A percentile compares a stretch with the other conserved stretches of the same genome.
Conservation (phyloP, 2,888 invertebrate genomes). For the Chymomyza amoena region DNA sequence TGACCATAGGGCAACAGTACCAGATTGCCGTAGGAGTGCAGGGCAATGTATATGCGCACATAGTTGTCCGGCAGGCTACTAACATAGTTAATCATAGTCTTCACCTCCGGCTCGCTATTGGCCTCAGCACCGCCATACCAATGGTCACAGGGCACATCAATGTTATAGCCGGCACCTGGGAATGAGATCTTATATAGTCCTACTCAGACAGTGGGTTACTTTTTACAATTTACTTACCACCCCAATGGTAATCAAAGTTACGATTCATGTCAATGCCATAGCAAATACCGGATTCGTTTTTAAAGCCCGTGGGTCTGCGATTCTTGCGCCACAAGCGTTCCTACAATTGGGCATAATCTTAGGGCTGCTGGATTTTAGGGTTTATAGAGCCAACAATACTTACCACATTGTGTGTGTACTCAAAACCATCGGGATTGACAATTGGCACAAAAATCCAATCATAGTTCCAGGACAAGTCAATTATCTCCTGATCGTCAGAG, state of each 20-base stretch:
- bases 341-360: background rate
- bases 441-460: slow-evolving; percentile 50
- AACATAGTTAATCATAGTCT: slow-evolving; percentile 25
- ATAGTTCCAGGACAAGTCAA: slow-evolving; percentile 15
- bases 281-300: slow-evolving; percentile 33
- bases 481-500: slow-evolving; percentile 12
- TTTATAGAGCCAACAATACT: background rate
- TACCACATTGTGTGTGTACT: slow-evolving; percentile 26
- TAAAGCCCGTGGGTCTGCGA: slow-evolving; percentile 41
- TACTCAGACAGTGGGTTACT: background rate
- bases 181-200: background rate
- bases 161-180: slow-evolving; percentile 30
- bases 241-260: slow-evolving; percentile 45
- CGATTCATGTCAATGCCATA: slow-evolving; percentile 49
- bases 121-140: slow-evolving; percentile 43
- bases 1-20: slow-evolving; percentile 44
- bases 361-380: background rate
- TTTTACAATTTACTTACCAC: slow-evolving; percentile 3
- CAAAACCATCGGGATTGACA: slow-evolving; percentile 49
- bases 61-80: slow-evolving; percentile 20
- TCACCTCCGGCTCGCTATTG: slow-evolving; percentile 39
- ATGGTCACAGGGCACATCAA: slow-evolving; percentile 48
- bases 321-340: slow-evolving; percentile 46
- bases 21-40: slow-evolving; percentile 41
- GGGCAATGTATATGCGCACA: slow-evolving; percentile 40